Evolutionary conservation across 2,113 vertebrate species (phyloP).

Genomic region (Zapus hudsonius): DNA sequence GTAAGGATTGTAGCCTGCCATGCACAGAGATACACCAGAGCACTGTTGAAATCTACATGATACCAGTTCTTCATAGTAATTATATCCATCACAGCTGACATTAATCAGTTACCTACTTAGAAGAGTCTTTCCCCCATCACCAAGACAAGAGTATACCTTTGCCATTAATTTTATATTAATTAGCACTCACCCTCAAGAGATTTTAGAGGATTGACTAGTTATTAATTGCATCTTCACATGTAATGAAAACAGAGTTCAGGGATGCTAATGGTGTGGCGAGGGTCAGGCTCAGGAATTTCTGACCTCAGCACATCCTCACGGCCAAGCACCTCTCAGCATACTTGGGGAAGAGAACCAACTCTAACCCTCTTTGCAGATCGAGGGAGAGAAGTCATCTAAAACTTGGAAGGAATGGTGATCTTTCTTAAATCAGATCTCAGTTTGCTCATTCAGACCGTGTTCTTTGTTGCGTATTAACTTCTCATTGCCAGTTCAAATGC

Average conservation of each 20-base stretch:
- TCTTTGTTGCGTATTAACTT: too few relatives aligned
- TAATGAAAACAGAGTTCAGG: conserved; percentile 18
- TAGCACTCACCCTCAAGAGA: conserved; percentile 66
- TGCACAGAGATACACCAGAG: not conserved
- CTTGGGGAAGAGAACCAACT: not conserved
- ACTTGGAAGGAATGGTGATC: too few relatives aligned
- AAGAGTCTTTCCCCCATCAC: not conserved
- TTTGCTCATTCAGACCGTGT: not conserved
- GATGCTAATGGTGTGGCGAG: not conserved
- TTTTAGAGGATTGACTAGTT: conserved; percentile 53
- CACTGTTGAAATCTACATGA: not conserved
- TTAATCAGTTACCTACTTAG: conserved; percentile 52
- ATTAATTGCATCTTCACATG: conserved; percentile 63
- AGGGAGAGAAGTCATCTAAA: too few relatives aligned
- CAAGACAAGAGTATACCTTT: conserved; percentile 55
- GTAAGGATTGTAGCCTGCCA: not conserved
- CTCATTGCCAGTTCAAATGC: not conserved
- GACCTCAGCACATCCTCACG: not conserved
- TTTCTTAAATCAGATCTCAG: not conserved
- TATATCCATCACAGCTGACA: not conserved
- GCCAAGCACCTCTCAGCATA: not conserved
- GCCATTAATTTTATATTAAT: conserved; percentile 72
- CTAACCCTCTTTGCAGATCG: not conserved
- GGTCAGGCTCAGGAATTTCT: conserved; percentile 18
- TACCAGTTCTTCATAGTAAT: conserved; percentile 7